phyloP scores from a whole-genome alignment of 92 coral and sea anemone species.

The Zoanthus solanderi region DNA sequence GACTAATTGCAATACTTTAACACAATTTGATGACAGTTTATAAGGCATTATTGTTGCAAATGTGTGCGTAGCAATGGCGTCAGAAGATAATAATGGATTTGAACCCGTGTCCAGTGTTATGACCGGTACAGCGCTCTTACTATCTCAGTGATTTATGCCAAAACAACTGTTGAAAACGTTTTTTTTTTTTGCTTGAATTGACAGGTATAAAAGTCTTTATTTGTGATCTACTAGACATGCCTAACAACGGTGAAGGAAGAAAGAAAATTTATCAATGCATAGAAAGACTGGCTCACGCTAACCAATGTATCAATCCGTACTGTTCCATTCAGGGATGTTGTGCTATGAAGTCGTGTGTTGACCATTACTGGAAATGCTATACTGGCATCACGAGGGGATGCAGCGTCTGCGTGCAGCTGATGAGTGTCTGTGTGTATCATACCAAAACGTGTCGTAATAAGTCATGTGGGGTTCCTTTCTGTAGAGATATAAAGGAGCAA shows the following conservation, averaged over 20 bases:
- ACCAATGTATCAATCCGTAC: background rate
- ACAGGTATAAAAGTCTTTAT: too few species aligned
- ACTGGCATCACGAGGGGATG: constrained; percentile 8
- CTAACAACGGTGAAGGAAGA: background rate
- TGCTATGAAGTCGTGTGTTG: background rate
- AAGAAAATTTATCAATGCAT: constrained; percentile 29
- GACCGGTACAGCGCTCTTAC: too few species aligned
- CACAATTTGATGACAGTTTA: too few species aligned
- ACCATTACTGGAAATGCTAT: constrained; percentile 4
- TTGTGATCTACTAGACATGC: background rate
- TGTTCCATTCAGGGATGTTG: constrained; percentile 4
- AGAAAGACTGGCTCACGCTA: constrained; percentile 28
- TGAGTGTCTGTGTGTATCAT: constrained; percentile 25
- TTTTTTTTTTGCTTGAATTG: too few species aligned
- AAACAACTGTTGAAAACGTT: too few species aligned
- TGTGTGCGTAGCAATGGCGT: too few species aligned
- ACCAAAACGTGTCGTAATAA: constrained; percentile 33
- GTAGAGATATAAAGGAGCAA: background rate
- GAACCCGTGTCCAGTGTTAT: too few species aligned
- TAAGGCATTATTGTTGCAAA: too few species aligned
- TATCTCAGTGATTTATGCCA: too few species aligned
- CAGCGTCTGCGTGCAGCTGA: constrained; percentile 1
- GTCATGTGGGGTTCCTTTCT: constrained; percentile 29
- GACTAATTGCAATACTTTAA: too few species aligned
- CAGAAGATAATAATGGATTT: too few species aligned